Evolutionary conservation across 2,113 vertebrate species (phyloP).

Genomic region (Cacatua alba): DNA sequence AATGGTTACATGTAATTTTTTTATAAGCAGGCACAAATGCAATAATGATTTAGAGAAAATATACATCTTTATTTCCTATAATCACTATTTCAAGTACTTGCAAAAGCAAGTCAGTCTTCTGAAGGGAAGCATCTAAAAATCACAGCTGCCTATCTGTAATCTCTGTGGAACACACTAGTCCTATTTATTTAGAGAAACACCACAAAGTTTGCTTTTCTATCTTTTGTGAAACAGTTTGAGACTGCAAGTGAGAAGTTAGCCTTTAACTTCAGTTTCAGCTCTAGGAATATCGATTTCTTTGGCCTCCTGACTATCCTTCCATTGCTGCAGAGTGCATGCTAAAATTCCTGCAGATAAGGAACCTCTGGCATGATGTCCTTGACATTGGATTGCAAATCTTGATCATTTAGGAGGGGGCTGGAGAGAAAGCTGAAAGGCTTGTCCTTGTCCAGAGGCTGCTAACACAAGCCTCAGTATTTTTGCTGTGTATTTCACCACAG

Average conservation of each 20-base stretch:
- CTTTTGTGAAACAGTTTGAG: neutral
- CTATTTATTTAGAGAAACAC: neutral
- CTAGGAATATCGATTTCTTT: neutral
- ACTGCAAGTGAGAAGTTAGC: neutral
- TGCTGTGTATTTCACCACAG: fast-evolving
- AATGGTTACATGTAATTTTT: neutral
- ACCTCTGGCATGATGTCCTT: neutral
- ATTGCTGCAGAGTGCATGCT: neutral
- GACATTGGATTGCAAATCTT: neutral
- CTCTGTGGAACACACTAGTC: neutral
- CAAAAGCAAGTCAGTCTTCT: neutral
- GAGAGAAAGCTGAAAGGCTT: neutral
- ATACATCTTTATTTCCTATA: neutral
- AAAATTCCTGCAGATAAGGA: neutral
- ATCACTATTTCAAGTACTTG: neutral
- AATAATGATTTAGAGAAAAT: neutral
- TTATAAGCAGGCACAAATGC: neutral
- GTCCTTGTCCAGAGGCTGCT: neutral
- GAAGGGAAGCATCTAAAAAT: neutral
- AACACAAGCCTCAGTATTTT: neutral
- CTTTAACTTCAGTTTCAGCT: neutral
- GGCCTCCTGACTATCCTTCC: neutral
- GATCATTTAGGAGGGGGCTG: neutral
- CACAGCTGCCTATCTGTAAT: neutral
- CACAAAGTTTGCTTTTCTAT: neutral